Evolutionary conservation across 2,113 vertebrate species (phyloP).

Genomic region (Pseudonaja textilis): DNA sequence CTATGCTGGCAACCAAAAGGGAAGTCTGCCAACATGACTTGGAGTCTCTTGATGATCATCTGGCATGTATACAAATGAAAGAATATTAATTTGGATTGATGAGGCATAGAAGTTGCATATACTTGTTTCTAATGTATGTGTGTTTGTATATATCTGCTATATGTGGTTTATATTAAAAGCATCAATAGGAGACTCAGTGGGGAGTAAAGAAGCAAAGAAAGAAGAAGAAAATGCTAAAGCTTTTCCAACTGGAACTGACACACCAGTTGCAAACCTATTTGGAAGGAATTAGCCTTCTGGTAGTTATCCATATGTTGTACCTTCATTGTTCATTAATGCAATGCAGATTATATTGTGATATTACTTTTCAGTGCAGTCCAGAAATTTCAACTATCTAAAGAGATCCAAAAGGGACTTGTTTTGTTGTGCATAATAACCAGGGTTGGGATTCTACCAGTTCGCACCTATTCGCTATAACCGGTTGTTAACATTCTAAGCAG

Average conservation of each 20-base stretch:
- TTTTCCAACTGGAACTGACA: background rate
- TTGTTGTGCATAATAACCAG: background rate
- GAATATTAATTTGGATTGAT: background rate
- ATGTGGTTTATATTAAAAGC: background rate
- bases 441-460: too few species aligned
- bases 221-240: background rate
- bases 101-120: background rate
- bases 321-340: background rate
- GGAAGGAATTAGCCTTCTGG: background rate
- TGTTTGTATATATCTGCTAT: background rate
- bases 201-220: background rate
- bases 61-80: background rate
- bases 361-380: background rate
- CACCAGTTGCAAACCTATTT: background rate
- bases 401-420: background rate
- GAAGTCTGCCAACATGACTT: background rate
- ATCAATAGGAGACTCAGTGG: background rate
- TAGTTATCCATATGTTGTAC: background rate
- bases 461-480: too few species aligned
- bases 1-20: background rate
- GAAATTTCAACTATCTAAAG: background rate
- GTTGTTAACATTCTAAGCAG: too few species aligned
- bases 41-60: background rate
- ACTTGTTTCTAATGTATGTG: background rate
- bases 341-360: background rate